A percentile compares a stretch with the other conserved stretches of the same genome.
Conservation (phyloP, 2,888 invertebrate species). For the Cremastinae sp. region DNA sequence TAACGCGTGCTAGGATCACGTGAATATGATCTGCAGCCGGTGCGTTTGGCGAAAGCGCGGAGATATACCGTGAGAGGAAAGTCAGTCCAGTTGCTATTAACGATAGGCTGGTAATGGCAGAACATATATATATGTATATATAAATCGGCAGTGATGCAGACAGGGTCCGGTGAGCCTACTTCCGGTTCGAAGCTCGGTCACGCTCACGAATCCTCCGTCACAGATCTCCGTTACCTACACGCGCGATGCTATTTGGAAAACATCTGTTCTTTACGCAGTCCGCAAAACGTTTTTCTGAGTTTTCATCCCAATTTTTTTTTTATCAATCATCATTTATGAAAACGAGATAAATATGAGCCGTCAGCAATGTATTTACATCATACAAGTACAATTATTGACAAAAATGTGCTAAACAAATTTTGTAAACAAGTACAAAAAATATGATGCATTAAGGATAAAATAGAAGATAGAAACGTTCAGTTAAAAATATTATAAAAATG, state of each 20-base stretch:
- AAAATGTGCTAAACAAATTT: too few relatives aligned
- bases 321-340: too few relatives aligned
- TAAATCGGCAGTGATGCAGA: conserved; percentile 24
- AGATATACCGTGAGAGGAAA: conserved; percentile 58
- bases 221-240: conserved; percentile 14
- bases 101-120: conserved; percentile 25
- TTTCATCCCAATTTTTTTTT: too few relatives aligned
- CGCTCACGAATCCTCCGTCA: conserved; percentile 62
- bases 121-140: not conserved
- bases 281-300: not conserved
- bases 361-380: too few relatives aligned
- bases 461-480: too few relatives aligned
- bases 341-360: too few relatives aligned
- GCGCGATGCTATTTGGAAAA: conserved; percentile 31
- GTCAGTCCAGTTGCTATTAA: conserved; percentile 44
- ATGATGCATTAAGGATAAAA: too few relatives aligned
- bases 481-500: too few relatives aligned
- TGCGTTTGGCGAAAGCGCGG: conserved; percentile 74
- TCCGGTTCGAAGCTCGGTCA: conserved; percentile 70
- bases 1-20: conserved; percentile 59
- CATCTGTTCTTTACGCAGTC: conserved; percentile 44
- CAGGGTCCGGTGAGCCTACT: conserved; percentile 62
- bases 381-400: too few relatives aligned
- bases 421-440: too few relatives aligned
- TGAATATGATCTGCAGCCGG: conserved; percentile 68